Evolutionary conservation across 1,140 invertebrate species (phyloP), one percentile per base, ranked within the genome.

Genomic region (Rhopalosiphum padi): DNA sequence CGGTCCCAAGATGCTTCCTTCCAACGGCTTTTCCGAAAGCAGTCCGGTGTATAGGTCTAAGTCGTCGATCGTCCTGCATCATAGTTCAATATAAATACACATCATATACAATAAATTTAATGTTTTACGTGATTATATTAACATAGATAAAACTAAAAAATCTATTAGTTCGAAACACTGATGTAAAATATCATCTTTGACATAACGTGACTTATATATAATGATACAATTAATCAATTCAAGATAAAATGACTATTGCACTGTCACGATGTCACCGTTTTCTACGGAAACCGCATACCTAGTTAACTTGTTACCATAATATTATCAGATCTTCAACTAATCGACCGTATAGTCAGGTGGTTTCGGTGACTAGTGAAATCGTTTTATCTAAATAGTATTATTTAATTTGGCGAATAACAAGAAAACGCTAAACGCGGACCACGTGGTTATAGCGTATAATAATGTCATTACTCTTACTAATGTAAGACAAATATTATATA

Each of bases 1-100:
- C 7, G 98, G 97, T 0, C 98, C 98, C 55, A 98, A 96, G 22
- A 98, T 96, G 2, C 97, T 96, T 22, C 96, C 97, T 51, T 96
- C 95, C 35, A 96, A 94, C 0, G 97, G 97, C 18, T 96, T 95
- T 95, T 99, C 98, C 22, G 98, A 97, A 22, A 99, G 95, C 0
- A 97, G 97, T 0, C 98, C 98, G 1, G 98, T 98, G 95, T 98
- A 99, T 18, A 99, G 95, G 95, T 99, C 98, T 9, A 99, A 96
- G 95, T 99, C 98, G 77, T 98, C 96, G 0, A 98, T 97, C 6
- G 96, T 95, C 77, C 97, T 97, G 94, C 41, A 2, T 23, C 30
- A n/a, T 35, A n/a, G 15, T 35, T 15, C 30, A 68, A 15, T 15
- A 68, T 30, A 68, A 68, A 15, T 30, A 15, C 60, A 51, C 48